phyloP scores from a whole-genome alignment of 2,888 invertebrate genomes.

The Formica aserva region DNA sequence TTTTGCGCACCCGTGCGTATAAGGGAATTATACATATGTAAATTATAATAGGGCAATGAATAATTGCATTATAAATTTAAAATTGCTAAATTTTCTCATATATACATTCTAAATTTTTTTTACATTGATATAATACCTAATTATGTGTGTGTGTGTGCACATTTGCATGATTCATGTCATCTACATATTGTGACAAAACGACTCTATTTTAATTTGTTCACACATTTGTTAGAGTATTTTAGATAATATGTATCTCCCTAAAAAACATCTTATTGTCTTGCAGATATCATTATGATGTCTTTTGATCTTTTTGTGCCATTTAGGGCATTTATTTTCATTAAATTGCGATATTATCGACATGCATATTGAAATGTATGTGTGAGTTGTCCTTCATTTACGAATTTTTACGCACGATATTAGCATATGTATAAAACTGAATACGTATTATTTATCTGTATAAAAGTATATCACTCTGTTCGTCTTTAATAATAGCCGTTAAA shows the following conservation, averaged over 20 bases:
- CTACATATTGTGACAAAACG: not conserved
- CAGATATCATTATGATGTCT: not conserved
- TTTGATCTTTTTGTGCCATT: too few species aligned
- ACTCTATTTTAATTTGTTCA: not conserved
- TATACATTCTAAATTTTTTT: not conserved
- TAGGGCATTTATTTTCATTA: not conserved
- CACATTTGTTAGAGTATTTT: not conserved
- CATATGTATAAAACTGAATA: not conserved
- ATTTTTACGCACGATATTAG: not conserved
- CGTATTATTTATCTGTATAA: not conserved
- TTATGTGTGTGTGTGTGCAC: too few species aligned
- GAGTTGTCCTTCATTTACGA: not conserved
- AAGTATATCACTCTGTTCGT: not conserved
- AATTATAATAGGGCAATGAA: slow-evolving; percentile 1
- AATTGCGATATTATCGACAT: not conserved
- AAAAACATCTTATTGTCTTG: not conserved
- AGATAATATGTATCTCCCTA: not conserved
- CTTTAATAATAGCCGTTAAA: not conserved
- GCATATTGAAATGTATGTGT: not conserved
- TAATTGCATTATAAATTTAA: not conserved
- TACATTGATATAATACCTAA: not conserved
- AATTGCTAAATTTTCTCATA: not conserved
- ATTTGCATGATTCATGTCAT: not conserved
- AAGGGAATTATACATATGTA: not conserved
- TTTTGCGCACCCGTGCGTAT: not conserved